These are phyloP conservation scores for Alitta virens DNA, from an alignment of 2,888 invertebrate genomes.

Conservation along the genomic window DNA sequence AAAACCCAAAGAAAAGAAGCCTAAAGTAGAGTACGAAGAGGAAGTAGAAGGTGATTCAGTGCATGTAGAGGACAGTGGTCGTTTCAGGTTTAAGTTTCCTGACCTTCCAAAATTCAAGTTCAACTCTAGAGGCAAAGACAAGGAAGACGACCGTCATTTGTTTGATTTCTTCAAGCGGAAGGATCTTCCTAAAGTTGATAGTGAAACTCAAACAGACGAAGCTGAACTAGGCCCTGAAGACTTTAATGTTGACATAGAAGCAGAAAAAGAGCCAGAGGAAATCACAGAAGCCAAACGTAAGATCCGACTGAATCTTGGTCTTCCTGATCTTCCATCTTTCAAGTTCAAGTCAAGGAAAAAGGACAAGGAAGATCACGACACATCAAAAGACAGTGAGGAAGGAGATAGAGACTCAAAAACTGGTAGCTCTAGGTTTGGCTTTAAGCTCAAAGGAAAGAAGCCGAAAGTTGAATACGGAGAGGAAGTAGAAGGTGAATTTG, in stretches of 20 bases:
- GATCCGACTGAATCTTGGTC: too few species aligned
- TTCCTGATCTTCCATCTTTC: neutral
- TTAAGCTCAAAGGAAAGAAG: neutral
- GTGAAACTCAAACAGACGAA: neutral
- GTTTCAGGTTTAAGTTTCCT: too few species aligned
- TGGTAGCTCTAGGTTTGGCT: neutral
- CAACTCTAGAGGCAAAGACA: too few species aligned
- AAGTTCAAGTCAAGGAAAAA: neutral
- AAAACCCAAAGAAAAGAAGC: neutral
- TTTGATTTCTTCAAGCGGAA: too few species aligned
- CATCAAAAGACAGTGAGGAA: neutral
- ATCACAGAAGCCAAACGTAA: too few species aligned
- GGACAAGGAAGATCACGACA: neutral
- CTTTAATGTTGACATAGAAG: constrained; percentile 2
- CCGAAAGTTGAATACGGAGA: neutral
- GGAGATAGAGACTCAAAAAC: neutral
- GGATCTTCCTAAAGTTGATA: too few species aligned
- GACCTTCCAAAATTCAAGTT: too few species aligned
- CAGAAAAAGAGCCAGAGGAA: neutral
- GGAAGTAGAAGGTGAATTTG: neutral
- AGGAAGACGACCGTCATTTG: too few species aligned
- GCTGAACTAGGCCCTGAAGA: constrained; percentile 8
- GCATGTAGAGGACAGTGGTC: too few species aligned
- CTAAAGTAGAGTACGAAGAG: neutral
- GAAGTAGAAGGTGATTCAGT: neutral